phyloP scores from a whole-genome alignment of 2,888 invertebrate species.

The Spilosoma lubricipeda region DNA sequence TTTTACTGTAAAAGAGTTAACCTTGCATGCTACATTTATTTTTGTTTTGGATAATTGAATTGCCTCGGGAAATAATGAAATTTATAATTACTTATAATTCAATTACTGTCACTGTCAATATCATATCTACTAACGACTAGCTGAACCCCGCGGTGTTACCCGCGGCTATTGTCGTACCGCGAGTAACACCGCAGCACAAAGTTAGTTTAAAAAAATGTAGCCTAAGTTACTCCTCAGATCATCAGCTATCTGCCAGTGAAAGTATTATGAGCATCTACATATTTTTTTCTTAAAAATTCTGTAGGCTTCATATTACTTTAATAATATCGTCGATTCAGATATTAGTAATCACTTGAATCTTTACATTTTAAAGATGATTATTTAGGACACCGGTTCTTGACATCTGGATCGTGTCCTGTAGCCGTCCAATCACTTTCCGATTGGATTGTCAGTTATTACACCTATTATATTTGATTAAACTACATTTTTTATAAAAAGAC shows the following conservation, averaged over 20 bases:
- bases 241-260: no score
- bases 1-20: conserved; percentile 48
- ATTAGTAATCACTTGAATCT: no score
- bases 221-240: no score
- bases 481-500: not conserved
- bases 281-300: not conserved
- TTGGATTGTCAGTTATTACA: not conserved
- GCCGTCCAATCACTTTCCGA: not conserved
- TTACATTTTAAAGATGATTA: not conserved
- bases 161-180: no score
- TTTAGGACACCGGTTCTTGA: not conserved
- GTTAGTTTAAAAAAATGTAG: no score
- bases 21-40: conserved; percentile 31
- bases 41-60: not conserved
- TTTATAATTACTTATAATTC: not conserved
- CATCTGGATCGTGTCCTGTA: not conserved
- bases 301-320: no score
- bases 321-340: no score
- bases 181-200: no score
- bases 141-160: no score
- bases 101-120: no score
- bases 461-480: not conserved
- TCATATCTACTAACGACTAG: no score
- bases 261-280: no score
- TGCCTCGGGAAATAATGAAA: not conserved